Evolutionary conservation across 2,797 vertebrate genomes (phyloP), one percentile per base, ranked within the genome.

Genomic region (Lepidocolaptes lacrymiger): DNA sequence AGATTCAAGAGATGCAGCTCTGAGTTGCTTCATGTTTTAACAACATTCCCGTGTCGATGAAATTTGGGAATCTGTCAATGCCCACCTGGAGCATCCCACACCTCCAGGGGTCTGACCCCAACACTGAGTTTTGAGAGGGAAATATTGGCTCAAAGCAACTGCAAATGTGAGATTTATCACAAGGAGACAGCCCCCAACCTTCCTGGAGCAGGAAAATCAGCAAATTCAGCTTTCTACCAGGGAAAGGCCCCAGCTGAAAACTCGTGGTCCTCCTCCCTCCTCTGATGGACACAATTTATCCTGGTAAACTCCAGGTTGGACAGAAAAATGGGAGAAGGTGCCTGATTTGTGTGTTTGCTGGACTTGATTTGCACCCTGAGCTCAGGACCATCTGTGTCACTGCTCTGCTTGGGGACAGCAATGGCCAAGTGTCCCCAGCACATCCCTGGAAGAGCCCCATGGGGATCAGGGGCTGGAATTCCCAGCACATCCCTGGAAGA

Each of bases 401-500:
- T 27, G 17, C 56, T 22, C 54, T 18, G 32, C 46, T 76, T 32
- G 4, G 36, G 12, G 54, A 48, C n/a, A 72, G n/a, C 32, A 49
- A 22, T 2, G 16, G 56, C 21, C 0, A 18, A 9, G 2, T 5
- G 7, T 4, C 79, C 34, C 44, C 21, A 22, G 32, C 4, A 19
- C 18, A 19, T 4, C 43, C 43, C 43, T 43, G 43, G 43, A 19
- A 20, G 19, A 20, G 43, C 19, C 43, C 43, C 9, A 3, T 44
- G 43, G 43, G 43, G 43, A 44, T 36, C 36, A 20, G 9, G 43
- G 43, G 43, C 43, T 44, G 43, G 19, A 20, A 39, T 39, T 39
- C 37, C 44, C 21, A 22, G 54, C 18, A 19, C 18, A 19, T 7
- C 41, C 41, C 41, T 43, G 41, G 41, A 19, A 19, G 18, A 19